Evolutionary conservation across 2,113 vertebrate species (phyloP).

Genomic region (Gallinago undulata): DNA sequence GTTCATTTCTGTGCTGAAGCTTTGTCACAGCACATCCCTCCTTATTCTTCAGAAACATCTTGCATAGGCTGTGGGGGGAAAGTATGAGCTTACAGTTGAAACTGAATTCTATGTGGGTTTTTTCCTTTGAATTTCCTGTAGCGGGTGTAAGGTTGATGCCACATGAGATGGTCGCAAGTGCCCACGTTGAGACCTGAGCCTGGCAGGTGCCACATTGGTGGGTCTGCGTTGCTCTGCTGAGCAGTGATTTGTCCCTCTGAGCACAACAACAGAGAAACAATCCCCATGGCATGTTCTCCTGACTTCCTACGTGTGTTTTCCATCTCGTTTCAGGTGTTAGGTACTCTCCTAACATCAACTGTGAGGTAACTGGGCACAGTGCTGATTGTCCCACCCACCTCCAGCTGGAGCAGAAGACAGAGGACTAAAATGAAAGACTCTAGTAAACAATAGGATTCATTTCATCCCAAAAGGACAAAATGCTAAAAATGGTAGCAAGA

Average conservation of each 20-base stretch:
- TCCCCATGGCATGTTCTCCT: neutral
- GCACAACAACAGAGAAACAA: neutral
- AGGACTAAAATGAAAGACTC: neutral
- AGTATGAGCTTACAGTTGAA: neutral
- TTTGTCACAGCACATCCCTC: neutral
- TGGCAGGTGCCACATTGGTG: neutral
- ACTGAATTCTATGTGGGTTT: neutral
- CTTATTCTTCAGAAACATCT: neutral
- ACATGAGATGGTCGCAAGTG: accelerated
- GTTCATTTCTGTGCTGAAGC: neutral
- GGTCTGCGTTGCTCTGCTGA: neutral
- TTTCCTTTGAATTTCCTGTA: neutral
- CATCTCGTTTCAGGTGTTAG: neutral
- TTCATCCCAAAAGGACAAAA: slow-evolving; percentile 14
- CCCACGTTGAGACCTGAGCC: neutral
- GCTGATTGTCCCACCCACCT: slow-evolving; percentile 7
- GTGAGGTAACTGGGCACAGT: neutral
- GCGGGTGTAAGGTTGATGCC: neutral
- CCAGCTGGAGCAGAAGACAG: slow-evolving; percentile 11
- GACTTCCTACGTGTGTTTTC: neutral
- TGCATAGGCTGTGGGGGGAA: neutral
- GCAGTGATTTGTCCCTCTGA: neutral
- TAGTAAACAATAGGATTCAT: slow-evolving; percentile 50
- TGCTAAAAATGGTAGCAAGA: neutral
- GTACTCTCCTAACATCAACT: neutral